phyloP scores from a whole-genome alignment of 1,140 invertebrate genomes.

The Eriosoma lanigerum region DNA sequence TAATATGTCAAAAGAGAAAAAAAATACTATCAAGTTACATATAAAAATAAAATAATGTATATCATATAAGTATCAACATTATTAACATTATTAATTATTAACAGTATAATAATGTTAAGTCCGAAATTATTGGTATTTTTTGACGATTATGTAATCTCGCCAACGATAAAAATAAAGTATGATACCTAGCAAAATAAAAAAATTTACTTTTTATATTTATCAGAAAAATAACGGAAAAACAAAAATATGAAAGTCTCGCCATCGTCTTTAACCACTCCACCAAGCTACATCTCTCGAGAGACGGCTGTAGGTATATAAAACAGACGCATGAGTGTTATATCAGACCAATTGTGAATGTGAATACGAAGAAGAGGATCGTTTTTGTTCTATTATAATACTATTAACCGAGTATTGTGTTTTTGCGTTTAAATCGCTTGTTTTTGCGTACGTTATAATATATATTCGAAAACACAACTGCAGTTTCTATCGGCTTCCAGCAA shows the following conservation, averaged over 20 bases:
- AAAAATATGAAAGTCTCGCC: slow-evolving; percentile 28
- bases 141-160: no score
- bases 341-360: slow-evolving; percentile 35
- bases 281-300: neutral
- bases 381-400: neutral
- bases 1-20: no score
- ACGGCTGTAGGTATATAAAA: neutral
- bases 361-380: slow-evolving; percentile 18
- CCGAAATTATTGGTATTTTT: no score
- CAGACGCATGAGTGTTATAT: neutral
- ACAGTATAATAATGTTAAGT: no score
- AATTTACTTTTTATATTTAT: neutral
- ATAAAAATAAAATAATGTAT: no score
- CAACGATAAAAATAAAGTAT: neutral
- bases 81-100: no score
- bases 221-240: slow-evolving; percentile 5
- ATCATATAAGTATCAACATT: no score
- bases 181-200: neutral
- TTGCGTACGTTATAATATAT: no score
- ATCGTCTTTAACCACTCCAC: slow-evolving; percentile 15
- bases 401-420: neutral
- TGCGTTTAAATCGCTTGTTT: no score
- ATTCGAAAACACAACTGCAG: no score
- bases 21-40: no score
- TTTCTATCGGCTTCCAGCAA: no score